Percentiles rank a stretch among this genome's conserved stretches.
phyloP scores from a whole-genome alignment of 2,888 invertebrate species.

The Monochamus alternatus region DNA sequence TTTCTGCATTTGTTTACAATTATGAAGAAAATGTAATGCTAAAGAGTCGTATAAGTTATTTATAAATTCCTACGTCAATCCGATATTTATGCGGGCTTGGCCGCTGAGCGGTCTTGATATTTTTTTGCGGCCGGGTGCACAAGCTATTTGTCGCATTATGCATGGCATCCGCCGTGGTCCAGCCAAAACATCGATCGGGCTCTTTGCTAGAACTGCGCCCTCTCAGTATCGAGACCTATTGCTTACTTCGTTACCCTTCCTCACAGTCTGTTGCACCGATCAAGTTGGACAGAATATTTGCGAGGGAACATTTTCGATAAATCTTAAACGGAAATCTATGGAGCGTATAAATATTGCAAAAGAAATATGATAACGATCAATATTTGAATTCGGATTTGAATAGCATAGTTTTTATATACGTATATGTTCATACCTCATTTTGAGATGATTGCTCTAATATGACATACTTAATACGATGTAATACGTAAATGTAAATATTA shows the following conservation, averaged over 20 bases:
- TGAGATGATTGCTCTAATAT: neutral
- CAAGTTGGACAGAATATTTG: constrained; percentile 56
- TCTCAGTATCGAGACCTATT: constrained; percentile 57
- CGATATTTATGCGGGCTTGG: no score
- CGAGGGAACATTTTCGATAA: constrained; percentile 52
- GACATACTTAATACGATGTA: no score
- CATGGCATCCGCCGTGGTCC: constrained; percentile 39
- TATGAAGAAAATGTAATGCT: no score
- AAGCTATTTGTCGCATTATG: constrained; percentile 49
- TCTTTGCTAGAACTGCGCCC: constrained; percentile 36
- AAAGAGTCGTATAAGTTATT: no score
- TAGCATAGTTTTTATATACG: neutral
- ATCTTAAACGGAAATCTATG: constrained; percentile 48
- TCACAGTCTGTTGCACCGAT: constrained; percentile 65
- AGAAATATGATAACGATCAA: constrained; percentile 19
- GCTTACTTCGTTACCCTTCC: constrained; percentile 66
- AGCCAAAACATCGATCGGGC: constrained; percentile 35
- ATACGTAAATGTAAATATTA: no score
- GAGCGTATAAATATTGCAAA: constrained; percentile 40
- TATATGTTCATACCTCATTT: no score
- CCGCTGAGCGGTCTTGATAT: neutral
- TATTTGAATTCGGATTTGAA: neutral
- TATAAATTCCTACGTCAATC: no score
- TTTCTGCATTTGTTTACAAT: no score
- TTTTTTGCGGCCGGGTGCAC: constrained; percentile 29